Conservation (phyloP, 1,140 invertebrate genomes). For the Cephus cinctus region DNA sequence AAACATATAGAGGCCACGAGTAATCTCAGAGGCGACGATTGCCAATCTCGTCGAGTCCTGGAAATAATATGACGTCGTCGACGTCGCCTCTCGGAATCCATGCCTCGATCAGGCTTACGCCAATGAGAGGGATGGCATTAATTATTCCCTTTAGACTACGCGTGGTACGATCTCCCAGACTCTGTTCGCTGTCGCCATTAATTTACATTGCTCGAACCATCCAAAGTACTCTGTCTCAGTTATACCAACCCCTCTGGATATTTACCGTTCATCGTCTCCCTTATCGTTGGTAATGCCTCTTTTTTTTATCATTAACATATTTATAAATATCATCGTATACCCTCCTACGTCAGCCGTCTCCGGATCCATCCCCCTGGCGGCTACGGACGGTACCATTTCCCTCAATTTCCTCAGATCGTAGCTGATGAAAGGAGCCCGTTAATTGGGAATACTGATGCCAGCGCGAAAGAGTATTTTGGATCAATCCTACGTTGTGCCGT, state of each 20-base stretch:
- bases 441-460: slow-evolving; percentile 54
- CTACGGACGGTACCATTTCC: neutral
- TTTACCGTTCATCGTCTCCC: slow-evolving; percentile 14
- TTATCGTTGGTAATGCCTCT: slow-evolving; percentile 26
- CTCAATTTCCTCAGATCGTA: slow-evolving; percentile 1
- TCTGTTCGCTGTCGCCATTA: slow-evolving; percentile 24
- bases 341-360: slow-evolving; percentile 20
- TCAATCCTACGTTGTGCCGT: slow-evolving; percentile 36
- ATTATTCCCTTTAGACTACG: slow-evolving; percentile 38
- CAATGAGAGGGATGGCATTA: slow-evolving; percentile 24
- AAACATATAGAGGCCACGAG: no score
- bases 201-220: no score
- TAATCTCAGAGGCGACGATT: no score
- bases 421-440: slow-evolving; percentile 48
- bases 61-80: no score
- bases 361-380: no score
- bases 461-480: slow-evolving; percentile 36
- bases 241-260: neutral
- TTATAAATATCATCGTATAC: slow-evolving; percentile 39
- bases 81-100: no score
- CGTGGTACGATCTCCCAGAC: slow-evolving; percentile 19
- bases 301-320: slow-evolving; percentile 38
- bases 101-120: slow-evolving; percentile 18
- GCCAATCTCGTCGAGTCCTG: no score
- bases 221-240: slow-evolving; percentile 12